Conservation (phyloP, 37 sponge, comb jelly and placozoan genomes). For the Oopsacas minuta region DNA sequence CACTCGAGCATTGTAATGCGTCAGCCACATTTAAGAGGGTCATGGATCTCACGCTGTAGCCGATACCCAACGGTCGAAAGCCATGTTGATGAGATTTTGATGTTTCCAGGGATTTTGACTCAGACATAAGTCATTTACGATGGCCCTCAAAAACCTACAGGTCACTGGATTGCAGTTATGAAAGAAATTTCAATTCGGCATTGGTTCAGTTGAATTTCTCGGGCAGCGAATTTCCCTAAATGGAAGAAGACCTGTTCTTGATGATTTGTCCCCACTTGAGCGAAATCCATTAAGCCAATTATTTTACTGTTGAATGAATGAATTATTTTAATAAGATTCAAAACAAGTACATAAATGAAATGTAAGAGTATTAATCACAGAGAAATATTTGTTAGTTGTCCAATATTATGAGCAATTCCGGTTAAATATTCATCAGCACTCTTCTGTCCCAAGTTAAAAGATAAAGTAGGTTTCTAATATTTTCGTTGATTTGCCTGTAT, state of each 20-base stretch:
- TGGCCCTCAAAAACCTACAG: neutral
- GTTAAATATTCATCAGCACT: too few relatives aligned
- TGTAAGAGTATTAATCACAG: too few relatives aligned
- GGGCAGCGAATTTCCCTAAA: neutral
- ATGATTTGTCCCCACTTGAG: too few relatives aligned
- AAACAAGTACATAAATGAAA: too few relatives aligned
- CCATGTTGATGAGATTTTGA: neutral
- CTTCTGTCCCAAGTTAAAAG: too few relatives aligned
- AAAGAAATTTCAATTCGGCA: neutral
- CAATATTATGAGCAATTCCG: too few relatives aligned
- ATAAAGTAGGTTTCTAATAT: too few relatives aligned
- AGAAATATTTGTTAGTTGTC: too few relatives aligned
- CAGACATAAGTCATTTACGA: conserved; percentile 2
- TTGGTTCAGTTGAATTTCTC: neutral
- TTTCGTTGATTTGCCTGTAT: too few relatives aligned
- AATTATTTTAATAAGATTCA: too few relatives aligned
- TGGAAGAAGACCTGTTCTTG: conserved; percentile 10
- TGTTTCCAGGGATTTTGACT: neutral
- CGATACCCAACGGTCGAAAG: neutral
- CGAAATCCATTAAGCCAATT: too few relatives aligned
- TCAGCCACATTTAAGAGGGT: conserved; percentile 5
- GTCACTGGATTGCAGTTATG: neutral
- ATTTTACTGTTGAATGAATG: too few relatives aligned
- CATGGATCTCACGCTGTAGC: neutral
- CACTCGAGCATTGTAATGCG: neutral